phyloP scores from a whole-genome alignment of 2,113 vertebrate genomes.

The Steatornis caripensis region DNA sequence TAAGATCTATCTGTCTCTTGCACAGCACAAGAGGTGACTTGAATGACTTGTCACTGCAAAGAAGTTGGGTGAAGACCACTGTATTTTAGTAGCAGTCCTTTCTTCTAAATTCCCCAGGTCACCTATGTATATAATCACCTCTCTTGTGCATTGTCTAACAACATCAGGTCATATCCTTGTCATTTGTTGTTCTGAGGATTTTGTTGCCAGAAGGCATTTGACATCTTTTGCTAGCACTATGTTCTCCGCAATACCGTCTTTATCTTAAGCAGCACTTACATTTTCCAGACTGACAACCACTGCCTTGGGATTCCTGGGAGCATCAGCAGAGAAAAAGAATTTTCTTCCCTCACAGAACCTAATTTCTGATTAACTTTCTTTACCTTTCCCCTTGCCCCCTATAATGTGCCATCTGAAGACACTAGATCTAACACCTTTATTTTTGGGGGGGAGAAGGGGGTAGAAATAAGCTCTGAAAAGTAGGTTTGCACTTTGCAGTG shows the following conservation, averaged over 20 bases:
- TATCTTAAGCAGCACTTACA: neutral
- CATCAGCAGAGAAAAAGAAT: neutral
- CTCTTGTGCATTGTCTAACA: neutral
- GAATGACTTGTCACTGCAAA: neutral
- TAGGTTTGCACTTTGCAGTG: neutral
- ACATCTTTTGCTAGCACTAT: neutral
- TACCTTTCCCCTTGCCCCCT: rapidly evolving
- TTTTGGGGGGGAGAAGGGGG: neutral
- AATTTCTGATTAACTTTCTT: neutral
- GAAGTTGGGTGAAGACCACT: neutral
- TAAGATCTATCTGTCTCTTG: neutral
- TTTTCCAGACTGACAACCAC: neutral
- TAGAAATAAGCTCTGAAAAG: neutral
- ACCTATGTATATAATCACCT: neutral
- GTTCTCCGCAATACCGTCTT: neutral
- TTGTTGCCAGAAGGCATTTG: neutral
- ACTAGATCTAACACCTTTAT: neutral
- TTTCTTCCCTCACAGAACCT: neutral
- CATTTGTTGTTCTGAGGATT: neutral
- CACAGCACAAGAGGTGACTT: neutral
- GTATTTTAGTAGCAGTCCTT: neutral
- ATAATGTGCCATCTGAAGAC: neutral
- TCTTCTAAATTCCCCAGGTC: neutral
- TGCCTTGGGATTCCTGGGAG: neutral
- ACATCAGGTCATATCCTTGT: neutral